Evolutionary conservation across 2,888 invertebrate species (phyloP).

Genomic region (Venustoraphidia nigricollis): DNA sequence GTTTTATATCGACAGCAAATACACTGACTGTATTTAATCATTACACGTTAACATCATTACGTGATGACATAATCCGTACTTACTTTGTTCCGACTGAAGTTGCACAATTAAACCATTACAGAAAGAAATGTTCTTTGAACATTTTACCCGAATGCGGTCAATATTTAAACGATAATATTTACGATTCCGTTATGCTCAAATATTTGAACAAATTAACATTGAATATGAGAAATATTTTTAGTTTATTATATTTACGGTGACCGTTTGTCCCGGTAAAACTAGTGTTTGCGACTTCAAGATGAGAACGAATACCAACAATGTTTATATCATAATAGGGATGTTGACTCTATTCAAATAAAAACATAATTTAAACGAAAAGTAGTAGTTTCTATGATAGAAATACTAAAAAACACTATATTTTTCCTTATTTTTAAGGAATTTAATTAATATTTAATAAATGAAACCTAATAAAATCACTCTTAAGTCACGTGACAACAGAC

Average conservation of each 20-base stretch:
- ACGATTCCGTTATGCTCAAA: slow-evolving; percentile 18
- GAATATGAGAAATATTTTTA: slow-evolving; percentile 4
- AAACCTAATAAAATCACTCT: too few relatives aligned
- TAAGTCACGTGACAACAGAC: too few relatives aligned
- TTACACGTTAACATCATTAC: slow-evolving; percentile 46
- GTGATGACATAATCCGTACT: slow-evolving; percentile 33
- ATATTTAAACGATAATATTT: slow-evolving; percentile 18
- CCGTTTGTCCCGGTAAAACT: too few relatives aligned
- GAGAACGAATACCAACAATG: too few relatives aligned
- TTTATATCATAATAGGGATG: too few relatives aligned
- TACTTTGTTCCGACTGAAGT: slow-evolving; percentile 40
- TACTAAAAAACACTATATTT: too few relatives aligned
- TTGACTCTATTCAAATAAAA: too few relatives aligned
- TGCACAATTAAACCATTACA: slow-evolving; percentile 54
- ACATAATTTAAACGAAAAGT: too few relatives aligned
- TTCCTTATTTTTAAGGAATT: too few relatives aligned
- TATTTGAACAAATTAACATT: slow-evolving; percentile 15
- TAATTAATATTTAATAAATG: too few relatives aligned
- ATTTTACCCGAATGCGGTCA: slow-evolving; percentile 23
- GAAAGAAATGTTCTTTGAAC: slow-evolving; percentile 25
- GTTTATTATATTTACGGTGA: not conserved
- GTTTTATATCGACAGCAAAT: slow-evolving; percentile 47
- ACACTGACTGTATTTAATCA: slow-evolving; percentile 61
- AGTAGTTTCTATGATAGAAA: too few relatives aligned
- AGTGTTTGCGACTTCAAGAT: too few relatives aligned